Conservation (phyloP, 2,888 invertebrate genomes). For the Diarsia mendica region DNA sequence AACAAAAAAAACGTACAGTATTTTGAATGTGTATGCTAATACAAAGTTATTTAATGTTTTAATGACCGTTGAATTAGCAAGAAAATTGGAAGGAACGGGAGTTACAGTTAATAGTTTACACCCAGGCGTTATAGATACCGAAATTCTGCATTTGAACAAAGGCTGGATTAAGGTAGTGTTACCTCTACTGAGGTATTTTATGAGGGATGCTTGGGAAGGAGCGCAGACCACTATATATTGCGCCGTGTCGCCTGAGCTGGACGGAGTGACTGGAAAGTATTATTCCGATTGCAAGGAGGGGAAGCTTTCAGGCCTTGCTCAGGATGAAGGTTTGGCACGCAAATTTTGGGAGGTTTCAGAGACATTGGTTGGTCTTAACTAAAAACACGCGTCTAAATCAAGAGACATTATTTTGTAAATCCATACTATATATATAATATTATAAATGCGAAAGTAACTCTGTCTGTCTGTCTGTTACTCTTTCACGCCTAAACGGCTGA, state of each 20-base stretch:
- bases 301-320: constrained; percentile 81
- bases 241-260: constrained; percentile 87
- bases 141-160: constrained; percentile 85
- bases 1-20: constrained; percentile 61
- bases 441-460: too few relatives aligned
- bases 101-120: constrained; percentile 95
- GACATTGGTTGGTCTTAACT: constrained; percentile 29
- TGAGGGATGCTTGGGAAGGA: constrained; percentile 78
- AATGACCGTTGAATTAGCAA: constrained; percentile 93
- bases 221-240: constrained; percentile 90
- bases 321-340: constrained; percentile 86
- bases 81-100: constrained; percentile 91
- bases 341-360: constrained; percentile 91
- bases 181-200: constrained; percentile 72
- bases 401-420: neutral
- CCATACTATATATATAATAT: too few relatives aligned
- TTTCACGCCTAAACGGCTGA: too few relatives aligned
- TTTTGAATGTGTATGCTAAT: constrained; percentile 76
- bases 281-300: constrained; percentile 89
- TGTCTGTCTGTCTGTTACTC: too few relatives aligned
- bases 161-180: constrained; percentile 76
- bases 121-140: constrained; percentile 93
- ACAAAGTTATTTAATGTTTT: constrained; percentile 94
- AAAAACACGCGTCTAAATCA: constrained; percentile 3
- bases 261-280: constrained; percentile 91